These are phyloP conservation scores for Eumerus sabulonum DNA, from an alignment of 2,888 invertebrate genomes.

Conservation along the genomic window DNA sequence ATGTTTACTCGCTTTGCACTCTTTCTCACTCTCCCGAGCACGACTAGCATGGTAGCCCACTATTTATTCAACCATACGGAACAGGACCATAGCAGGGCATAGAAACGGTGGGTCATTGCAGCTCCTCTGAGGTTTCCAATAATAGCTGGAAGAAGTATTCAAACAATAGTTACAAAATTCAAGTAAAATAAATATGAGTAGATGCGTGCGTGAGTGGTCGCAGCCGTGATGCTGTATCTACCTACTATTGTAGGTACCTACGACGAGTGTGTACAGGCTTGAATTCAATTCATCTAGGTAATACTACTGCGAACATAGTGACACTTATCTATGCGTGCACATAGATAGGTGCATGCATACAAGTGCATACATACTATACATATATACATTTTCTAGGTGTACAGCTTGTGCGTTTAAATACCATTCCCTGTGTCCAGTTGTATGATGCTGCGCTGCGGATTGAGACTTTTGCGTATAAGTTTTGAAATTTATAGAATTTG, in stretches of 20 bases:
- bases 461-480: conserved; percentile 68
- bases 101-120: conserved; percentile 48
- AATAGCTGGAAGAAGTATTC: conserved; percentile 68
- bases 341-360: neutral
- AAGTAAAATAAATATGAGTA: conserved; percentile 69
- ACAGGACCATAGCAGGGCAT: conserved; percentile 23
- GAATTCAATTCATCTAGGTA: no score
- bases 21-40: conserved; percentile 18
- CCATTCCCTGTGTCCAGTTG: conserved; percentile 29
- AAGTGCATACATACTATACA: conserved; percentile 10
- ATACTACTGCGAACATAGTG: no score
- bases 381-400: neutral
- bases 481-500: conserved; percentile 69
- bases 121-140: conserved; percentile 69
- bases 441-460: conserved; percentile 52
- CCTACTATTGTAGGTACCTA: neutral
- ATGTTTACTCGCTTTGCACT: conserved; percentile 62
- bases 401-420: no score
- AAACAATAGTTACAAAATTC: conserved; percentile 69
- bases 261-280: conserved; percentile 21
- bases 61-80: conserved; percentile 59
- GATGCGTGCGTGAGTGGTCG: conserved; percentile 65
- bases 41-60: conserved; percentile 19
- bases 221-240: conserved; percentile 36
- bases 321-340: no score